Evolutionary conservation across 53 echinoderm and acorn worm genomes (phyloP).

Genomic region (Holothuria scabra): DNA sequence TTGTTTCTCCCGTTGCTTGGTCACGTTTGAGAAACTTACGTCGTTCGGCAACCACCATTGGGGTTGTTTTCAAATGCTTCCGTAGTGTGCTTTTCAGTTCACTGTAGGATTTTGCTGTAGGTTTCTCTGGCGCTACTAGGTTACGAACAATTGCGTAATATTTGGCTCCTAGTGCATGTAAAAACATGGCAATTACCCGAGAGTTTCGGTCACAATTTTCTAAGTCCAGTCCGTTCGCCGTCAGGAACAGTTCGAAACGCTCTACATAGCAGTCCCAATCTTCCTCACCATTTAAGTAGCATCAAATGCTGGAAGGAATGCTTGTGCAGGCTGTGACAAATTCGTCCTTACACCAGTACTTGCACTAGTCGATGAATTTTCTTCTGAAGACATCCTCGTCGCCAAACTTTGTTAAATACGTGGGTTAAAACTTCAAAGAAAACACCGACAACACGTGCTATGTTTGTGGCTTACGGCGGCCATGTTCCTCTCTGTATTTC

Average conservation of each 20-base stretch:
- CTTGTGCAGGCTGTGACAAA: too few species aligned
- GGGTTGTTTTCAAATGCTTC: slow-evolving; percentile 49
- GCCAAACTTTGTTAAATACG: too few species aligned
- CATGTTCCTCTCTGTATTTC: too few species aligned
- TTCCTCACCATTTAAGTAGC: slow-evolving; percentile 12
- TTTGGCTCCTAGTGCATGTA: slow-evolving; percentile 50
- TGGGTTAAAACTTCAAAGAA: too few species aligned
- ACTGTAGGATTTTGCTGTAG: slow-evolving; percentile 33
- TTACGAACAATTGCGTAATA: slow-evolving; percentile 59
- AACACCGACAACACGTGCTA: too few species aligned
- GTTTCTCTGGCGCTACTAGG: slow-evolving; percentile 56
- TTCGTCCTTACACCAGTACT: too few species aligned
- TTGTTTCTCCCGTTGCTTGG: slow-evolving; percentile 37
- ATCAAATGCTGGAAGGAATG: too few species aligned
- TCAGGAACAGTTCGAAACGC: slow-evolving; percentile 62
- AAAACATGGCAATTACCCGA: slow-evolving; percentile 44
- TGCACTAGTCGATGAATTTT: too few species aligned
- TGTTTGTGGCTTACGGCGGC: too few species aligned
- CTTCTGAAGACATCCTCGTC: too few species aligned
- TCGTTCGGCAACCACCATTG: slow-evolving; percentile 47
- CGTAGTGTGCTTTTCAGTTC: slow-evolving; percentile 51
- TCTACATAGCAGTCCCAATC: slow-evolving; percentile 70
- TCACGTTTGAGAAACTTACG: slow-evolving; percentile 56
- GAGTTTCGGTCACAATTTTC: background rate
- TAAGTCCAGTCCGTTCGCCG: slow-evolving; percentile 50